Conservation (phyloP, 2,888 invertebrate species). For the Platerodrilus igneus region DNA sequence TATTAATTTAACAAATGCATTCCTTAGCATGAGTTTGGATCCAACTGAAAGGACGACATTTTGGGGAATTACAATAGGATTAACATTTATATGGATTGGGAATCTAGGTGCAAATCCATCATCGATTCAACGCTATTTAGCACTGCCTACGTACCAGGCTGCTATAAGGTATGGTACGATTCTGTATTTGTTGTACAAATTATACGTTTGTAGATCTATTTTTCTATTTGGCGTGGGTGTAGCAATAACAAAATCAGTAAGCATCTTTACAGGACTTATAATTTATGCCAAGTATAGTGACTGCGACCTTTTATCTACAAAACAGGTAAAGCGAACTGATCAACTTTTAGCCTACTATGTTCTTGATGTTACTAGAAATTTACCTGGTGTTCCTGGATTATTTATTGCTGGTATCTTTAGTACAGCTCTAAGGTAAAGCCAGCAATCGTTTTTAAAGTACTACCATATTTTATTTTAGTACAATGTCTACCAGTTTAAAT, state of each 20-base stretch:
- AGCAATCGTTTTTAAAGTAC: neutral
- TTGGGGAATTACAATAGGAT: constrained; percentile 56
- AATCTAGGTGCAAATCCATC: constrained; percentile 56
- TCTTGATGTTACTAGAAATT: constrained; percentile 61
- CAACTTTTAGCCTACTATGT: constrained; percentile 64
- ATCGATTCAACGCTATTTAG: constrained; percentile 56
- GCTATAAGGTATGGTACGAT: constrained; percentile 52
- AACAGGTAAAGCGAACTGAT: constrained; percentile 54
- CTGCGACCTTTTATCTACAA: constrained; percentile 61
- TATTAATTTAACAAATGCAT: no score
- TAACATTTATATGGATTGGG: constrained; percentile 55
- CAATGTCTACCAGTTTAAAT: constrained; percentile 58
- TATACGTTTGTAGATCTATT: neutral
- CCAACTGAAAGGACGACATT: constrained; percentile 45
- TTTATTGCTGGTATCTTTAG: constrained; percentile 72
- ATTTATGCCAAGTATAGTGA: constrained; percentile 60
- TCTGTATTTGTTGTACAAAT: no score
- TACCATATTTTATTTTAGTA: constrained; percentile 44
- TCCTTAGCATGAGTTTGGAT: constrained; percentile 17
- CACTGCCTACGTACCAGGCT: constrained; percentile 55
- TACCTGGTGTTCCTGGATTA: constrained; percentile 68
- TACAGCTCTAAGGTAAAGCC: constrained; percentile 62
- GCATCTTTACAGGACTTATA: constrained; percentile 57
- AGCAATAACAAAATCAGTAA: no score
- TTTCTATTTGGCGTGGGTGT: no score